A percentile compares a stretch with the other conserved stretches of the same genome.
Conservation (phyloP, 2,113 vertebrate genomes). For the Platysteira castanea region DNA sequence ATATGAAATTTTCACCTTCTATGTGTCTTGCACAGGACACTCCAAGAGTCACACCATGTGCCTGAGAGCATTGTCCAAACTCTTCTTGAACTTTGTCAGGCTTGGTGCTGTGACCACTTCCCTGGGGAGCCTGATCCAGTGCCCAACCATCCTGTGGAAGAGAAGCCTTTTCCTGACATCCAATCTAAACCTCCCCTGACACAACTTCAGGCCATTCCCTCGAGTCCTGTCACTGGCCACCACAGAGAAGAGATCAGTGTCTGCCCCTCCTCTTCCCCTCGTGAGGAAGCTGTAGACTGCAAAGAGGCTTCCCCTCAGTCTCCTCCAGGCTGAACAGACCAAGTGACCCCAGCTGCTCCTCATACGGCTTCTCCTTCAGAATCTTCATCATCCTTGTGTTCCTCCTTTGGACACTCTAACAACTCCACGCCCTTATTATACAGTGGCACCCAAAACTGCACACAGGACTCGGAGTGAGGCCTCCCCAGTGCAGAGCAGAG, state of each 20-base stretch:
- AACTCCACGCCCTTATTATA: background rate
- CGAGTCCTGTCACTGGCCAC: rapidly evolving
- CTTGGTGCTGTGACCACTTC: background rate
- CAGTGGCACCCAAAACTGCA: background rate
- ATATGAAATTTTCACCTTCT: background rate
- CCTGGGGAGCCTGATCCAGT: background rate
- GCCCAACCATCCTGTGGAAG: background rate
- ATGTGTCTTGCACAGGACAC: background rate
- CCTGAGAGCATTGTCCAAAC: background rate
- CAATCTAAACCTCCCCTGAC: background rate
- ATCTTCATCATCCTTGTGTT: background rate
- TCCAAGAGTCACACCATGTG: background rate
- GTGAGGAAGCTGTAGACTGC: background rate
- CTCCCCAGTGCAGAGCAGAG: background rate
- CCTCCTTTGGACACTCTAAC: background rate
- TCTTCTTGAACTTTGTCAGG: background rate
- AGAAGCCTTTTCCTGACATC: background rate
- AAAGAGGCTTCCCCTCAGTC: background rate
- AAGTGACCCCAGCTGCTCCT: background rate
- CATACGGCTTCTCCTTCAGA: background rate
- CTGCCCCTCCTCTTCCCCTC: background rate
- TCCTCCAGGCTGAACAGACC: background rate
- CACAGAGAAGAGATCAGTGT: background rate
- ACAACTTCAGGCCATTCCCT: background rate
- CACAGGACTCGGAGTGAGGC: rapidly evolving